These are phyloP conservation scores for Lepidonotus clava DNA, from an alignment of 2,888 invertebrate species.

Conservation along the genomic window DNA sequence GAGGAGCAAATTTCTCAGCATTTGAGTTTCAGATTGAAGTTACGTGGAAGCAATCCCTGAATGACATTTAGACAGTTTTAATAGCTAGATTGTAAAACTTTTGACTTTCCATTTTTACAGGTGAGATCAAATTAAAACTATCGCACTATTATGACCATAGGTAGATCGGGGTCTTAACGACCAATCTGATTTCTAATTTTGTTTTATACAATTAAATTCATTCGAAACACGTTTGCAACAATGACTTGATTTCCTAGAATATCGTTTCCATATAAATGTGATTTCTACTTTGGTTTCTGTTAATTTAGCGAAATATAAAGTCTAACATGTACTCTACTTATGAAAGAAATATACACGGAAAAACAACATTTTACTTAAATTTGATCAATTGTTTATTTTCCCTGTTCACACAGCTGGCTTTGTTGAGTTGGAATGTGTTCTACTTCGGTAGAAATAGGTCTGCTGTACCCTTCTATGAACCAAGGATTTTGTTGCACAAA, in stretches of 20 bases:
- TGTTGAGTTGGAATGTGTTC: conserved; percentile 49
- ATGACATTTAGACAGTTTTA: background rate
- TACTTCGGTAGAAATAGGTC: conserved; percentile 29
- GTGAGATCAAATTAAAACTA: background rate
- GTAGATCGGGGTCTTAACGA: background rate
- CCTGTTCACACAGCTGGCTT: conserved; percentile 49
- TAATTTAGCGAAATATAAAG: background rate
- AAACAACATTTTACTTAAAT: background rate
- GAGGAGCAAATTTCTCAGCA: background rate
- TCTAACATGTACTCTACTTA: background rate
- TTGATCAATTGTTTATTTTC: conserved; percentile 49
- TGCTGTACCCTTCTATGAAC: conserved; percentile 9
- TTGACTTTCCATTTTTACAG: background rate
- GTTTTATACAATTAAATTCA: background rate
- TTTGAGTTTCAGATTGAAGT: background rate
- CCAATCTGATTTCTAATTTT: background rate
- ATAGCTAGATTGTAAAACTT: background rate
- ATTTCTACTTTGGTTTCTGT: background rate
- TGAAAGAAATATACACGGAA: background rate
- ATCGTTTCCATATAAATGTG: no score
- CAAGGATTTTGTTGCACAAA: background rate
- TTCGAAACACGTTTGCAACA: background rate
- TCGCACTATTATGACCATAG: background rate
- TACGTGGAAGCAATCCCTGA: background rate
- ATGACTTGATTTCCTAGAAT: no score